Percentiles rank a stretch among this genome's conserved stretches.
Conservation (phyloP, 2,113 vertebrate genomes). For the Mastomys coucha region DNA sequence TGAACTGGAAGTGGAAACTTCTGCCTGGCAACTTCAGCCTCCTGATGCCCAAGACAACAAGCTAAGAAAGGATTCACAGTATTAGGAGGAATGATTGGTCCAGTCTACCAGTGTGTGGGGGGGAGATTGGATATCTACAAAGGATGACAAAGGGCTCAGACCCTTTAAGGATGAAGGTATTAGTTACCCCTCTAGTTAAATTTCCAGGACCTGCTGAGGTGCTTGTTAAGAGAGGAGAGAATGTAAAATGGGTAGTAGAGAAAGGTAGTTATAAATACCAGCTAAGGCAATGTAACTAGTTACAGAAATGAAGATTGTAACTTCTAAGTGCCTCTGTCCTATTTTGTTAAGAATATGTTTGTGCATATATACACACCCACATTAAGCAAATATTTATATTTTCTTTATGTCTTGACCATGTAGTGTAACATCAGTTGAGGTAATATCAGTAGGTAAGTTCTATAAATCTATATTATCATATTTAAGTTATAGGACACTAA, state of each 20-base stretch:
- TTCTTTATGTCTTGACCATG: not conserved
- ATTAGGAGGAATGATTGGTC: not conserved
- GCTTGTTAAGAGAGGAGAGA: not conserved
- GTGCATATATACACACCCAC: not conserved
- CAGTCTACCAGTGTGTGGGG: not conserved
- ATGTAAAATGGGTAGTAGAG: not conserved
- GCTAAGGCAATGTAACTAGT: not conserved
- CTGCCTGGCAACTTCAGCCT: not conserved
- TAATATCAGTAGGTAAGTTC: not conserved
- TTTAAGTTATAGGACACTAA: not conserved
- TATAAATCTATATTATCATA: not conserved
- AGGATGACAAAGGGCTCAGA: not conserved
- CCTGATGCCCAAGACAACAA: not conserved
- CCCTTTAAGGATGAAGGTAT: not conserved
- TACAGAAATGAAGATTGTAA: not conserved
- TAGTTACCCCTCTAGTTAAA: not conserved
- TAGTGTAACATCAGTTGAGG: not conserved
- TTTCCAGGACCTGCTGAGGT: not conserved
- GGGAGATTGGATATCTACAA: not conserved
- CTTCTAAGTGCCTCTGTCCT: not conserved
- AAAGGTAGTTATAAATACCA: not conserved
- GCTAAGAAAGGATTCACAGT: not conserved
- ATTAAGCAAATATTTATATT: not conserved
- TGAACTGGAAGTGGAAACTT: not conserved
- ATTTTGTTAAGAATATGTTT: not conserved